phyloP scores from a whole-genome alignment of 2,797 vertebrate genomes.

The Diplodus sargus region DNA sequence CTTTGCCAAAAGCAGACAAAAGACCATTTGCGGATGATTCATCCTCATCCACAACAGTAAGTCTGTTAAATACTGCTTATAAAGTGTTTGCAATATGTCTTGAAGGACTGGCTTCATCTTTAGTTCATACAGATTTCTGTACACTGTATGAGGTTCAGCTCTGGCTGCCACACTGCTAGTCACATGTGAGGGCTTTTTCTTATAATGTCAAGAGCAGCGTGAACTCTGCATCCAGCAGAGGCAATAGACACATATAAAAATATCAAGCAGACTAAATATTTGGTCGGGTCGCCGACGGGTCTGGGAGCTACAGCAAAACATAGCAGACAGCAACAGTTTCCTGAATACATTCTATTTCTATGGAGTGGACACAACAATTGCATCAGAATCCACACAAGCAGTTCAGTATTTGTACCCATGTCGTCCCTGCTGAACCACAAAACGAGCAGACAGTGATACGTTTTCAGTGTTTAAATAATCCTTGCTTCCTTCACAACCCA shows the following conservation, averaged over 20 bases:
- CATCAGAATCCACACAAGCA: no score
- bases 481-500: no score
- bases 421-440: no score
- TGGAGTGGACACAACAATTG: no score
- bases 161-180: neutral
- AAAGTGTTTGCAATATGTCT: slow-evolving; percentile 3
- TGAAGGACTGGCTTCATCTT: neutral
- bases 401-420: no score
- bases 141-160: no score
- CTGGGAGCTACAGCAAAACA: no score
- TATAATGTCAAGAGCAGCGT: neutral
- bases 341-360: no score
- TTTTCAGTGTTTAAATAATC: no score
- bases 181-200: neutral
- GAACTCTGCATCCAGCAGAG: neutral
- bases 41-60: neutral
- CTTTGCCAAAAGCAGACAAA: neutral
- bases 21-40: slow-evolving; percentile 4
- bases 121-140: slow-evolving; percentile 4
- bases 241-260: neutral
- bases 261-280: neutral
- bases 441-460: no score
- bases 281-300: no score
- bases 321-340: no score
- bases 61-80: slow-evolving; percentile 16